phyloP scores from a whole-genome alignment of 2,113 vertebrate genomes.

The Ochotona princeps region DNA sequence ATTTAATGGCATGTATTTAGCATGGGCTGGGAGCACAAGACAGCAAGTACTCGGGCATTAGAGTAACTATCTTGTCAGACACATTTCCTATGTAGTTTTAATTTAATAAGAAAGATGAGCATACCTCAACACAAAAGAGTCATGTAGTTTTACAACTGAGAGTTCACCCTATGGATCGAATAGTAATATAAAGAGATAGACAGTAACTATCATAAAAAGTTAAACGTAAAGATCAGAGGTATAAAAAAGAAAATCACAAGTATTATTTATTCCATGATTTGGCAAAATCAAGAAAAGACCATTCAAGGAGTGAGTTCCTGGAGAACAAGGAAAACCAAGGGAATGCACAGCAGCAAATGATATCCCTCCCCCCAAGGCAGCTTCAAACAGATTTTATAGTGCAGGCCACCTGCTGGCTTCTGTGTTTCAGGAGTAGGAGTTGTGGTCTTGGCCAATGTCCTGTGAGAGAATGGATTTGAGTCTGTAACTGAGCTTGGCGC shows the following conservation, averaged over 20 bases:
- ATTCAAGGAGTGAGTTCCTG: not conserved
- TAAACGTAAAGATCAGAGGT: not conserved
- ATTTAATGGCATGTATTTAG: conserved; percentile 54
- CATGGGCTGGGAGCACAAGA: not conserved
- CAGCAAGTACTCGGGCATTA: not conserved
- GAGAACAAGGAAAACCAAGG: not conserved
- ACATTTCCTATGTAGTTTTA: not conserved
- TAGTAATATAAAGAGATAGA: not conserved
- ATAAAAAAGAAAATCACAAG: not conserved
- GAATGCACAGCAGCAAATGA: conserved; percentile 16
- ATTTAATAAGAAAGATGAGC: conserved; percentile 17
- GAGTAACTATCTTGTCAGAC: not conserved
- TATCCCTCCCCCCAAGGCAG: not conserved
- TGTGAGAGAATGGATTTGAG: not conserved
- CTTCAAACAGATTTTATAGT: conserved; percentile 4
- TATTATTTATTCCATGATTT: not conserved
- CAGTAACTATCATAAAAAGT: not conserved
- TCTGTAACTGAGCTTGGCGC: not conserved
- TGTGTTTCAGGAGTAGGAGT: not conserved
- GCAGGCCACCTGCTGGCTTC: not conserved
- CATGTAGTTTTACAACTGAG: not conserved
- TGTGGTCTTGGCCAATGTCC: not conserved
- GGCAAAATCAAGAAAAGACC: not conserved
- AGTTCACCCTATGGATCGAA: not conserved
- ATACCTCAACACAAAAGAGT: not conserved